Conservation (phyloP, 2,797 vertebrate species). For the Meda fulgida region DNA sequence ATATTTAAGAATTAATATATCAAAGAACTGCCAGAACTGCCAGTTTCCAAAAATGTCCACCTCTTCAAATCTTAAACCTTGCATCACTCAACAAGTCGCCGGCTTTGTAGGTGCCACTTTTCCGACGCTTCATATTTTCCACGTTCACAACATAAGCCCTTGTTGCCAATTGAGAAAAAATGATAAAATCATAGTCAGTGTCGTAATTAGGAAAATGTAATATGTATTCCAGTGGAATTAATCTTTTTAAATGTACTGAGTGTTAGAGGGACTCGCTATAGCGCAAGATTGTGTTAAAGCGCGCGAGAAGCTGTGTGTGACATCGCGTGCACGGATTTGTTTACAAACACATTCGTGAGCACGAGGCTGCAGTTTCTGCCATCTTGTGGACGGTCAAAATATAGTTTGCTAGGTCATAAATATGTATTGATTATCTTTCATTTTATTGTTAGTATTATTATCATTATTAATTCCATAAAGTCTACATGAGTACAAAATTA, state of each 20-base stretch:
- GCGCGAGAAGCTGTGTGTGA: slow-evolving; percentile 39
- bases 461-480: not conserved
- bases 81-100: slow-evolving; percentile 26
- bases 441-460: too few species aligned
- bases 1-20: too few species aligned
- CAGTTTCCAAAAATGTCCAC: slow-evolving; percentile 18
- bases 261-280: not conserved
- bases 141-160: not conserved
- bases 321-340: slow-evolving; percentile 73
- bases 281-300: not conserved
- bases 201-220: slow-evolving; percentile 53
- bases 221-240: not conserved
- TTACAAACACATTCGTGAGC: slow-evolving; percentile 77
- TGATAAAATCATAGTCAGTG: slow-evolving; percentile 43
- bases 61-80: slow-evolving; percentile 15
- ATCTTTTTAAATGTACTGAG: not conserved
- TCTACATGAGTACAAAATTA: not conserved
- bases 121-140: slow-evolving; percentile 53
- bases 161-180: slow-evolving; percentile 1
- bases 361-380: slow-evolving; percentile 55
- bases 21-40: slow-evolving; percentile 18
- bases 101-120: slow-evolving; percentile 22
- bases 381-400: slow-evolving; percentile 60
- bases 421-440: not conserved
- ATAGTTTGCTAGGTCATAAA: slow-evolving; percentile 59